Evolutionary conservation across 2,113 vertebrate genomes (phyloP), one percentile per base, ranked within the genome.

Genomic region (Micronycteris hirsuta): DNA sequence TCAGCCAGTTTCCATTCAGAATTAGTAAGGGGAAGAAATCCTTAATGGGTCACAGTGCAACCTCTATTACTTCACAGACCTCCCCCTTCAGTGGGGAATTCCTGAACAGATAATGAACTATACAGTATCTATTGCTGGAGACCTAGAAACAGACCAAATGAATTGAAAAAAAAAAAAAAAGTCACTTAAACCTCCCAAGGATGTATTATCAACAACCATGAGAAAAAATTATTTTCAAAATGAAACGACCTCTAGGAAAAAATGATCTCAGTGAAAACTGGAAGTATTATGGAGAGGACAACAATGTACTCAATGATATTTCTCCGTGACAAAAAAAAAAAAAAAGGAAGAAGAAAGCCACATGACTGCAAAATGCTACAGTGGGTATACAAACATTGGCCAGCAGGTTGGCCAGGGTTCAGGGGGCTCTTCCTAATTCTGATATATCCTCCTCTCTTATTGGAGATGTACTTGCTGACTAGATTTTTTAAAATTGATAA

Each of bases 111-210:
- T 13, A 54, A 80, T 58, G 54, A 94, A 28, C n/a, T 1, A 36
- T 54, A 91, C n/a, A 74, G 38, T 86, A 76, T 71, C 54, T 92
- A 65, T 31, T 92, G 83, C 49, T 84, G 33, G 41, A 93, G 77
- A 93, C 45, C 84, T 74, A 80, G 77, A 93, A 97, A 91, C 22
- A 33, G 78, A 86, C 52, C 91, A 82, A 94, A 94, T 87, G 95
- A 95, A 96, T 71, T 93, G 94, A 97, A 84, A 80, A 94, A 87
- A 84, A 56, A 56, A 54, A 90, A 95, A 93, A 78, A 12, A 43
- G 73, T 93, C 52, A 68, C 36, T 68, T 95, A 97, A 89, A 63
- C 41, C 45, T 92, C 71, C n/a, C 4, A 17, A 93, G 81, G 38
- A 77, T 74, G 33, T 76, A 78, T 77, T 74, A 91, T 78, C 73